Base-by-base conservation (phyloP, 1,140 invertebrate genomes). In the Adoxophyes honmai region DNA sequence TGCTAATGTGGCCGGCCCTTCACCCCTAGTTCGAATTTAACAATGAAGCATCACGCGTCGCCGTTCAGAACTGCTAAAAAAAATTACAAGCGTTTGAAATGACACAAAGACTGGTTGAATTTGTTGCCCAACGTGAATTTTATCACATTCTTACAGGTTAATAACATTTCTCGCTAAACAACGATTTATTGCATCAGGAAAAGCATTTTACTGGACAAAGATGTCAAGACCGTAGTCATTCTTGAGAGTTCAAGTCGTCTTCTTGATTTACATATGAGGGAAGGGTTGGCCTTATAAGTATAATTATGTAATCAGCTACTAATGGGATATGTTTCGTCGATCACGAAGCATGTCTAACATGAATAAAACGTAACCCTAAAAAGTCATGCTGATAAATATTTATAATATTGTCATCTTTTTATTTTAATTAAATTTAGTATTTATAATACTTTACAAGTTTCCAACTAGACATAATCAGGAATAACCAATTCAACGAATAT, bases 371-470 rank as follows among this genome's bases (percentile, higher is more conserved):
- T 82, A 84, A 80, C 44, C 70, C 77, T 79, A 80, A 79, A 75
- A 28, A 71, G 71, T 73, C 66, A 70, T 77, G 75, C 78, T 85
- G 75, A 81, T 75, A 78, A 66, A 75, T 80, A 80, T 77, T 70
- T 81, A 48, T 82, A 88, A 83, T 86, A 88, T 88, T 88, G 82
- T 86, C 82, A 85, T 86, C 78, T 78, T 81, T 73, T 83, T 52
- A 33, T 59, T 58, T 59, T n/a, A 52, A 76, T 81, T 81, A 81
- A 75, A 72, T 80, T 84, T 80, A 83, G 75, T 80, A 76, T 79
- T 63, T 71, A 77, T 76, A 71, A 81, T 86, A 81, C 70, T 70
- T 79, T 77, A 82, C 73, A 81, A 75, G 60, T 81, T 62, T 75
- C 60, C 65, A 48, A 62, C 77, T 77, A 81, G 64, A 72, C 52